Base-by-base conservation (phyloP, 2,797 vertebrate genomes). In the Lithobates sylvaticus region DNA sequence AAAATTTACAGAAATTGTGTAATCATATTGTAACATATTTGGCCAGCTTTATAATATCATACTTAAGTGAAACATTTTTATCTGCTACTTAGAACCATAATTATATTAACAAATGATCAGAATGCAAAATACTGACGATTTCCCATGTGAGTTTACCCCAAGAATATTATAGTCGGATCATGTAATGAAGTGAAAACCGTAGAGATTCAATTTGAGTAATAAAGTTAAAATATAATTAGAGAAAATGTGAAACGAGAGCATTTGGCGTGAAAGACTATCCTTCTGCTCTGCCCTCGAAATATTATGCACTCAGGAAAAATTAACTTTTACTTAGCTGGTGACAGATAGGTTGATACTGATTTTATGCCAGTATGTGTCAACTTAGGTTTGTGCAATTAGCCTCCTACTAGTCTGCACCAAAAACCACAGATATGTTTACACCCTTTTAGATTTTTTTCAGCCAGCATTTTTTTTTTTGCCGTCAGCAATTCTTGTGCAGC, bases 351-450 rank as follows among this genome's bases (percentile, higher is more conserved):
- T 58, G 64, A 84, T 84, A 61, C 75, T 39, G 50, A 76, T 21
- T 27, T 84, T 77, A 84, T 84, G 74, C 82, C 82, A 84, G 34
- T 69, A 84, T 70, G 58, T 84, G 82, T 76, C 65, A 84, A 77
- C 82, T 76, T 84, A 69, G 82, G 64, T 77, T 77, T 76, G 74
- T 77, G 65, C 36, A 84, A 84, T 84, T 84, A 84, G 82, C 74
- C 82, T 84, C 82, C 74, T 76, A 70, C 74, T 27, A 84, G 82
- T 84, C 74, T 84, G 65, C 82, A 84, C 65, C 82, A 70, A 77
- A 81, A 84, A 84, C 82, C 82, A 77, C 83, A 84, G 74, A 84
- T 42, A 77, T 84, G 83, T 77, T 77, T 77, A 84, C 83, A 77
- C 83, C 67, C 32, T 84, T 77, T 70, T 27, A 15, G 16, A 3